A percentile compares a stretch with the other conserved stretches of the same genome.
Evolutionary conservation across 2,888 invertebrate species (phyloP).

Genomic region (Cryptocephalus moraei): DNA sequence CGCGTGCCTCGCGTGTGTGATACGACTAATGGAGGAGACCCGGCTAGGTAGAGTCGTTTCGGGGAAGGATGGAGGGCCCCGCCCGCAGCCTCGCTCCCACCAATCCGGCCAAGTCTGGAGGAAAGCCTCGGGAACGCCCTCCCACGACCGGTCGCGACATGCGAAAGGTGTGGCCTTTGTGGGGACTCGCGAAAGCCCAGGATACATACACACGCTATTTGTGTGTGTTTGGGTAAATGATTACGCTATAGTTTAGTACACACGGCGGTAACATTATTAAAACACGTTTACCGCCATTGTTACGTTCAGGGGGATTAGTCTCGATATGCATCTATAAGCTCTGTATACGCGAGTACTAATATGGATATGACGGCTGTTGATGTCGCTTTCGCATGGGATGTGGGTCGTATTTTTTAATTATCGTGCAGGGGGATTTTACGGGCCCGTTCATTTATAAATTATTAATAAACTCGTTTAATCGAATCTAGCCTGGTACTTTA

Average conservation of each 20-base stretch:
- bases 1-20: slow-evolving; percentile 15
- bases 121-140: slow-evolving; percentile 12
- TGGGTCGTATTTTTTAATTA: too few species aligned
- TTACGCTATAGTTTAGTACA: slow-evolving; percentile 20
- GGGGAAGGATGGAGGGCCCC: not conserved
- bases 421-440: too few species aligned
- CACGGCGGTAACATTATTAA: slow-evolving; percentile 15
- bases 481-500: too few species aligned
- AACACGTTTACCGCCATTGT: slow-evolving; percentile 15
- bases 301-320: not conserved
- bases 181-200: slow-evolving; percentile 9
- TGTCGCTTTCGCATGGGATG: too few species aligned
- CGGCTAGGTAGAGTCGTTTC: slow-evolving; percentile 10
- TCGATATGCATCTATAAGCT: too few species aligned
- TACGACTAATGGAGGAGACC: slow-evolving; percentile 13
- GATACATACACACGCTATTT: slow-evolving; percentile 1
- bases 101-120: not conserved
- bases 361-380: too few species aligned
- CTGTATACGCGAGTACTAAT: too few species aligned
- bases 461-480: too few species aligned
- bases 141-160: slow-evolving; percentile 20
- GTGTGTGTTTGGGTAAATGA: slow-evolving; percentile 17
- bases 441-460: too few species aligned
- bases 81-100: not conserved
- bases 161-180: slow-evolving; percentile 21